Evolutionary conservation across 1,140 invertebrate genomes (phyloP).

Genomic region (Philopotamus ludificatus): DNA sequence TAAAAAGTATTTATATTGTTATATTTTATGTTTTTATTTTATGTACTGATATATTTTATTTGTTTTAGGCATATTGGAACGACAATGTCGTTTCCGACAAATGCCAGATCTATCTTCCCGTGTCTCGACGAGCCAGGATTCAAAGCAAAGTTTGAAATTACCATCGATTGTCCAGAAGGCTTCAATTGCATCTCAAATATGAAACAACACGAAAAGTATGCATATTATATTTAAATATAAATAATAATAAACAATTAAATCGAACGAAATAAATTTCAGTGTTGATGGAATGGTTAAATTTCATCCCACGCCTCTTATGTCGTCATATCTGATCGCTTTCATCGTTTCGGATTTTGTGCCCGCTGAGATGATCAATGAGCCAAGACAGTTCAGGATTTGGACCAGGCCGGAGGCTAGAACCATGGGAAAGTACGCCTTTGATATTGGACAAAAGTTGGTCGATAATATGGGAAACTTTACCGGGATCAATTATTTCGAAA

Average conservation of each 20-base stretch:
- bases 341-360: constrained; percentile 68
- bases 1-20: too few species aligned
- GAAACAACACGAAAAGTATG: neutral
- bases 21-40: too few species aligned
- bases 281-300: too few species aligned
- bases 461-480: neutral
- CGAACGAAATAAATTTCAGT: too few species aligned
- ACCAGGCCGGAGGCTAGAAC: constrained; percentile 43
- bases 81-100: constrained; percentile 71
- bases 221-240: neutral
- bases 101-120: constrained; percentile 71
- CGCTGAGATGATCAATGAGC: constrained; percentile 46
- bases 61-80: constrained; percentile 56
- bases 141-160: constrained; percentile 63
- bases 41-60: too few species aligned
- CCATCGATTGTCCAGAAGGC: neutral
- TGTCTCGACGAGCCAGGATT: constrained; percentile 77
- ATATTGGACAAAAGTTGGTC: constrained; percentile 3
- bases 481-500: constrained; percentile 46
- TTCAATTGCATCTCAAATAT: neutral
- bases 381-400: constrained; percentile 9
- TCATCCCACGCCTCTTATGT: constrained; percentile 58
- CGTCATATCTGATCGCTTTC: constrained; percentile 79
- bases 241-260: neutral
- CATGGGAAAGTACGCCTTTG: constrained; percentile 4